Base-by-base conservation (phyloP, 2,797 vertebrate species). In the Hyperoplus lanceolatus region DNA sequence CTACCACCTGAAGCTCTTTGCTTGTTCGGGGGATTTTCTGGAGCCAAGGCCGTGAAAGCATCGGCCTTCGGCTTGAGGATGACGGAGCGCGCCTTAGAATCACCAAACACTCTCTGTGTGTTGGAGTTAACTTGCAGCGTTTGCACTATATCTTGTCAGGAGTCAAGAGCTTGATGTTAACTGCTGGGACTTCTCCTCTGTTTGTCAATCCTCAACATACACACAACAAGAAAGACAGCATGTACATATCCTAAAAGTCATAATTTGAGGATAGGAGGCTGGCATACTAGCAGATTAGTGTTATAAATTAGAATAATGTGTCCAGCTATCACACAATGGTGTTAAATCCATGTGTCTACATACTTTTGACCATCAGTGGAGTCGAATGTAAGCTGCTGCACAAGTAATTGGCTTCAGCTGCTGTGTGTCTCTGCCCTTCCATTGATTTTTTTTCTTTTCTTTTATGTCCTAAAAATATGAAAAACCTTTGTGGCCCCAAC, bases 11-110 rank as follows among this genome's bases (percentile, higher is more conserved):
- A 81, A 84, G 66, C 80, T 83, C 83, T 79, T 70, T 38, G 46
- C 79, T 66, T 69, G 81, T 79, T 82, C 51, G 7, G 48, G 54
- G 80, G 79, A 85, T 89, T 91, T 91, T 87, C 75, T 88, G 88
- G 81, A 65, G 74, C 78, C 9, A 51, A 80, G 81, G 81, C 87
- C 85, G 55, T 81, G 85, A 89, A 89, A 90, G 78, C 53, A 3
- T 1, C 14, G 51, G 65, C 87, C 84, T 85, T 86, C 70, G 13
- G 70, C 71, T 60, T 66, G 82, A 76, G 76, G 67, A 82, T 83
- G 56, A 71, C 68, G 0, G 80, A 75, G 68, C 82, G 2, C 15
- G 54, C 68, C 29, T 82, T 75, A 66, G 90, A 90, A 89, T 90
- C 69, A 60, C 51, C 80, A 83, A 87, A 69, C 57, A 39, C 10